Conservation (phyloP, 2,797 vertebrate species). For the Hippocampus kuda region DNA sequence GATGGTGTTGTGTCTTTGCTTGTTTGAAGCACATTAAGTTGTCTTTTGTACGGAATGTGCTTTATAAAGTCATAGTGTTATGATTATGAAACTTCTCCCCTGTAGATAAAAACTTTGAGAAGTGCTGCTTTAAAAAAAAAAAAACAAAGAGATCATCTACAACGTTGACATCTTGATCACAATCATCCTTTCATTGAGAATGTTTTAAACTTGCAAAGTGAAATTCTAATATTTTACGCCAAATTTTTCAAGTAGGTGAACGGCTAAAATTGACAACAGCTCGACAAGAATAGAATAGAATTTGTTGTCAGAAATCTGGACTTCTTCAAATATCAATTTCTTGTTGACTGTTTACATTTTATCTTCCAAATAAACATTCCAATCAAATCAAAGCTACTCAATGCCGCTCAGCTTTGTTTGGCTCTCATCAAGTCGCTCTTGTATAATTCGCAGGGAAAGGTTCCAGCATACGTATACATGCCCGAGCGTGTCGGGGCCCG, state of each 20-base stretch:
- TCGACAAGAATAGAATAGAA: neutral
- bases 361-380: too few relatives aligned
- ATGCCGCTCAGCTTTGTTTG: slow-evolving; percentile 17
- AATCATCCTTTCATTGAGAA: neutral
- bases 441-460: slow-evolving; percentile 43
- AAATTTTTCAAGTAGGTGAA: neutral
- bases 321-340: neutral
- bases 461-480: slow-evolving; percentile 41
- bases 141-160: neutral
- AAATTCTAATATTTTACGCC: neutral
- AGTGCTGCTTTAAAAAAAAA: too few relatives aligned
- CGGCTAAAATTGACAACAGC: neutral
- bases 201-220: neutral
- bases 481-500: slow-evolving; percentile 46
- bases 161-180: neutral
- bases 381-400: neutral
- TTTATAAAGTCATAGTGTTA: too few relatives aligned
- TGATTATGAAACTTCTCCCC: too few relatives aligned
- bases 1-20: too few relatives aligned
- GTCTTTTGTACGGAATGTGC: too few relatives aligned
- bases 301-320: neutral
- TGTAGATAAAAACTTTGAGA: too few relatives aligned
- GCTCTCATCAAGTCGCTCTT: slow-evolving; percentile 43
- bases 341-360: neutral
- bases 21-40: too few relatives aligned